Base-by-base conservation (phyloP, 2,888 invertebrate genomes). In the Troides helena region DNA sequence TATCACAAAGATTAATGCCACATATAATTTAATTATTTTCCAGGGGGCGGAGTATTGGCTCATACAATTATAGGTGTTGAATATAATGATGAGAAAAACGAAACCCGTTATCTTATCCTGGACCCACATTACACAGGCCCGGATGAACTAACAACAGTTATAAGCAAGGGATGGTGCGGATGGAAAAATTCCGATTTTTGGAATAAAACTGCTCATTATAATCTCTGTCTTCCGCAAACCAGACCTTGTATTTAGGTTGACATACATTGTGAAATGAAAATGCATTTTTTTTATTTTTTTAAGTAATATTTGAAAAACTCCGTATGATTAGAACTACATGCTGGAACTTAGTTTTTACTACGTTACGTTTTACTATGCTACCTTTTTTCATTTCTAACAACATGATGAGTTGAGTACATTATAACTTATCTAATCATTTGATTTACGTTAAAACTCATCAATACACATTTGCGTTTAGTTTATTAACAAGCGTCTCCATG, bases 31-130 rank as follows among this genome's bases (percentile, higher is more conserved):
- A 46, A 14, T 4, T 50, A 39, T 0, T 30, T 74, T 75, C 61
- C 80, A 97, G 98, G 98, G 81, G 99, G 99, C 30, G 99, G 99
- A 74, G 98, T 98, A 56, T 91, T 99, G 78, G 99, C 99, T 1
- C 99, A 99, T 85, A 99, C 99, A 61, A 99, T 99, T 76, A 92
- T 99, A 68, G 99, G 99, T 2, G 95, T 99, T 1, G 97, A 98
- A 83, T 97, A 96, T 82, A 96, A 98, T 85, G 94, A 95, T 60
- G 92, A 93, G 23, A 96, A 96, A 14, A 97, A 96, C 25, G 96
- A 97, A 73, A 94, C 96, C 0, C 96, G 96, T 78, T 99, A 98
- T 89, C 94, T 99, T n/a, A 97, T 99, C 77, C 92, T 99, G 57
- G 99, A 99, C 93, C 99, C 99, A 0, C 99, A 99, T 89, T 99